Base-by-base conservation (phyloP, 2,797 vertebrate genomes). In the Trematomus bernacchii region DNA sequence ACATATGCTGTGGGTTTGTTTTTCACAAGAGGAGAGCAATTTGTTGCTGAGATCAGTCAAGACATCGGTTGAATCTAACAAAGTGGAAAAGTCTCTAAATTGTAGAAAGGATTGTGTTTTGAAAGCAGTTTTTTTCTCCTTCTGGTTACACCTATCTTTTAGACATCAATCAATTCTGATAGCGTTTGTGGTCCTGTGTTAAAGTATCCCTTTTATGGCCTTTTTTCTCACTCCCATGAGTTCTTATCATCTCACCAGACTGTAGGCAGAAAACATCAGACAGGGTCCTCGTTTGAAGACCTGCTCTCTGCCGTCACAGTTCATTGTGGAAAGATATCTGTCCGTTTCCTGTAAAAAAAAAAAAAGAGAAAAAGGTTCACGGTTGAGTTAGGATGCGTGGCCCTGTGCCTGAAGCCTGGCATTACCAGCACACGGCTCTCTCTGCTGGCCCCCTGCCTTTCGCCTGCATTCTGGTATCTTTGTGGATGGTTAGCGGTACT, bases 391-490 rank as follows among this genome's bases (percentile, higher is more conserved):
- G 79, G 54, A 83, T 71, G 53, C 30, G 1, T 73, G 73, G 76
- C 66, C 80, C 65, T 54, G 55, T 78, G 83, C 84, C 82, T 85
- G 51, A 42, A 90, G 81, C 85, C 58, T 88, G 79, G 77, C 80
- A 87, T 90, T 86, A 82, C 64, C 75, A 66, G 76, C 48, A 71
- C 69, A 84, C 61, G 62, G 76, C 80, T 86, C 81, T 80, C 69
- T 86, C 58, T 69, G 77, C 71, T 85, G 58, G 80, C 76, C 73
- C 66, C 33, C 64, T 85, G 83, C 77, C 86, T 90, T 82, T 83
- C 77, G 83, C 78, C 66, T 55, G 21, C 80, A 80, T 93, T 89
- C 88, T 91, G 85, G 84, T 87, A 91, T 91, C 86, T 91, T 79
- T 10, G 70, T 88, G 86, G 80, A 84, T 82, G 80, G 78, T 82